Percentiles rank a stretch among this genome's conserved stretches.
Evolutionary conservation across 2,888 invertebrate genomes (phyloP).

Genomic region (Pogonocherus hispidulus): DNA sequence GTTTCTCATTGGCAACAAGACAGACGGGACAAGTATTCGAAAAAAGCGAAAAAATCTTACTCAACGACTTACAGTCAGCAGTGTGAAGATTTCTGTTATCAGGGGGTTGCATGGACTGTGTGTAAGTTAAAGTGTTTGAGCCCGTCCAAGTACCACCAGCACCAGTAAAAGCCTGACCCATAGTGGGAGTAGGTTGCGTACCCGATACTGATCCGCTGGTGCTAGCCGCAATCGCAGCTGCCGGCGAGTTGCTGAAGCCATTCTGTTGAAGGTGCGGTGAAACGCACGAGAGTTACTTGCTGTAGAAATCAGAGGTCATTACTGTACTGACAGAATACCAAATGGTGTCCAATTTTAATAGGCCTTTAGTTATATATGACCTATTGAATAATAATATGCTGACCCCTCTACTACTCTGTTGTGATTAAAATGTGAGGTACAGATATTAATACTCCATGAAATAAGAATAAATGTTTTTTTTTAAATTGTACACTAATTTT

Average conservation of each 20-base stretch:
- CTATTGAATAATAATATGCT: too few relatives aligned
- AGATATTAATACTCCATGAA: too few relatives aligned
- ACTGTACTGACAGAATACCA: too few relatives aligned
- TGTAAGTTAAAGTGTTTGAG: constrained; percentile 92
- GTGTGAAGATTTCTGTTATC: constrained; percentile 76
- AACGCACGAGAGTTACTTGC: constrained; percentile 67
- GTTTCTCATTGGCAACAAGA: too few relatives aligned
- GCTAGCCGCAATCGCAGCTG: constrained; percentile 48
- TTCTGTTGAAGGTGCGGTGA: constrained; percentile 71
- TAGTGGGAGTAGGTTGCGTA: constrained; percentile 57
- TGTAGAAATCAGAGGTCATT: constrained; percentile 35
- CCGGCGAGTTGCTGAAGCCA: constrained; percentile 64
- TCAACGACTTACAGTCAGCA: constrained; percentile 73
- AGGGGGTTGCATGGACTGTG: constrained; percentile 88
- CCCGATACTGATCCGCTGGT: constrained; percentile 52
- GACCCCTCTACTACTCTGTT: too few relatives aligned
- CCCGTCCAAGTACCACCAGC: constrained; percentile 87
- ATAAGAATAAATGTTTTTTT: too few relatives aligned
- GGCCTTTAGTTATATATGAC: too few relatives aligned
- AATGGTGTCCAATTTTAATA: too few relatives aligned
- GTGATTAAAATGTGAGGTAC: too few relatives aligned
- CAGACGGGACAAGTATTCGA: background rate
- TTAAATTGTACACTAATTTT: background rate
- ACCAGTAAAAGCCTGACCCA: constrained; percentile 62
- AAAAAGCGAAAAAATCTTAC: background rate